phyloP scores from a whole-genome alignment of 2,113 vertebrate genomes.

The Ptilorrhoa leucosticta region DNA sequence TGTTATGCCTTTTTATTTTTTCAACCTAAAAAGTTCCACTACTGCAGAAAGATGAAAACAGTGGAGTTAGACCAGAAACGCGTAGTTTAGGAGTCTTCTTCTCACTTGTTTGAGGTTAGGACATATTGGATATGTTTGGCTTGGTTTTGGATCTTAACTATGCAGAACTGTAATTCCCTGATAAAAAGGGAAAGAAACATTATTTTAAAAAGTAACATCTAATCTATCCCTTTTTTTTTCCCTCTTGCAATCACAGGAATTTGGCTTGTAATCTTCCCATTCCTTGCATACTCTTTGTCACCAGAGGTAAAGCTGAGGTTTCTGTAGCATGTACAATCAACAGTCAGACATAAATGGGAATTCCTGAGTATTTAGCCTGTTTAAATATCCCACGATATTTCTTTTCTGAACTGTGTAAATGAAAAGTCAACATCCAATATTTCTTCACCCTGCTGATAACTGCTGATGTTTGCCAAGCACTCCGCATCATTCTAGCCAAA shows the following conservation, averaged over 20 bases:
- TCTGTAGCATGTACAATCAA: not conserved
- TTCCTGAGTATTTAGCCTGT: not conserved
- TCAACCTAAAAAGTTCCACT: not conserved
- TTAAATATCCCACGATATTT: not conserved
- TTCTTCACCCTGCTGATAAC: not conserved
- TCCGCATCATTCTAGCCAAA: not conserved
- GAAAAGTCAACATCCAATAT: not conserved
- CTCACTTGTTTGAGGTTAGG: not conserved
- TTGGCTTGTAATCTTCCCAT: not conserved
- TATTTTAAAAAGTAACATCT: not conserved
- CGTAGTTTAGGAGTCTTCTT: not conserved
- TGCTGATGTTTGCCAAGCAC: not conserved
- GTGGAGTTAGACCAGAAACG: not conserved
- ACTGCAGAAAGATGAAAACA: not conserved
- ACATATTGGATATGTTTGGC: not conserved
- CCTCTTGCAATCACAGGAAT: fast-evolving
- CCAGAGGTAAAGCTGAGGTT: not conserved
- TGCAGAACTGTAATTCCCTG: not conserved
- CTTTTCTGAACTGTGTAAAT: not conserved
- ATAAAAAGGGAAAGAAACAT: not conserved
- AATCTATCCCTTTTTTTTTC: not conserved
- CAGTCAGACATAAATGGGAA: not conserved
- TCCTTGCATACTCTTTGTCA: not conserved
- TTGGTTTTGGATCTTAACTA: not conserved
- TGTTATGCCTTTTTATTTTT: not conserved